Conservation (phyloP, 2,888 invertebrate genomes). For the Lycophotia porphyrea region DNA sequence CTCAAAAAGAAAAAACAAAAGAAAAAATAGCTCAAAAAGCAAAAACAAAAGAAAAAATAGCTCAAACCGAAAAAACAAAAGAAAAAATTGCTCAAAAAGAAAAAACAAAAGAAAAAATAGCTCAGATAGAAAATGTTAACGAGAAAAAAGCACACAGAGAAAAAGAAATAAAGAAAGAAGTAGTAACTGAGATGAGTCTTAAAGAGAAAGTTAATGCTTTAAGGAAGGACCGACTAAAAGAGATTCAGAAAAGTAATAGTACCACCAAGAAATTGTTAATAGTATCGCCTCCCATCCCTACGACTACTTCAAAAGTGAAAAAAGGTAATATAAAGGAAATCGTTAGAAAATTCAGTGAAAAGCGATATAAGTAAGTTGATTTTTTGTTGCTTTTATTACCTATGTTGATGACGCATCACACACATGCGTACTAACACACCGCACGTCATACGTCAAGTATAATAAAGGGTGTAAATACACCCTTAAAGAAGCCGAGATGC, state of each 20-base stretch:
- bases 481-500: too few species aligned
- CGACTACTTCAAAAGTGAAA: background rate
- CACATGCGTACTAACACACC: too few species aligned
- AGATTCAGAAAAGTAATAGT: background rate
- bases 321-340: background rate
- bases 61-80: too few species aligned
- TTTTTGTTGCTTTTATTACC: background rate
- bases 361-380: slow-evolving; percentile 35
- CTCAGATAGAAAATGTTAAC: too few species aligned
- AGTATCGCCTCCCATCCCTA: rapidly evolving
- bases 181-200: background rate
- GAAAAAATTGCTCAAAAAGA: background rate
- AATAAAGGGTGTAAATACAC: too few species aligned
- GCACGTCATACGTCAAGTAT: too few species aligned
- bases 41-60: too few species aligned
- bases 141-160: background rate
- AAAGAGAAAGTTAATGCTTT: slow-evolving; percentile 3
- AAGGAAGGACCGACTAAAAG: background rate
- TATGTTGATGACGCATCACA: background rate
- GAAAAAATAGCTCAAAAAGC: background rate
- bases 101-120: background rate
- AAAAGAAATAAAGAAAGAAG: background rate
- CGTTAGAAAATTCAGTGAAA: background rate
- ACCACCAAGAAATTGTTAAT: background rate
- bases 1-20: background rate